Conservation (phyloP, 1,140 invertebrate species). For the Nasonia vitripennis region DNA sequence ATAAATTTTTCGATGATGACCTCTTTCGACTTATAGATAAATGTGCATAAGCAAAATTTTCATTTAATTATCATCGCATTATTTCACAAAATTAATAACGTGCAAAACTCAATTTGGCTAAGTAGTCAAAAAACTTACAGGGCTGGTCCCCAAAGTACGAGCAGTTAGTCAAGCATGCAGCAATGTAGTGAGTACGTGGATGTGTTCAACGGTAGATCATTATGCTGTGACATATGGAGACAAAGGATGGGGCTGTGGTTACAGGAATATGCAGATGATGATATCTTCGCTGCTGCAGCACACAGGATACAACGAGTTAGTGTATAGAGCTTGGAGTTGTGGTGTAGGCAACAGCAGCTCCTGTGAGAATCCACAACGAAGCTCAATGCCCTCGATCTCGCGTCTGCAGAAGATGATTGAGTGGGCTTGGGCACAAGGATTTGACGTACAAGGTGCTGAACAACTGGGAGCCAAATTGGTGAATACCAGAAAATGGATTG, state of each 20-base stretch:
- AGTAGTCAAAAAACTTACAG: conserved; percentile 70
- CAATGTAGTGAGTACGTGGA: conserved; percentile 81
- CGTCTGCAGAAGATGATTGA: conserved; percentile 90
- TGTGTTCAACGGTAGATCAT: conserved; percentile 89
- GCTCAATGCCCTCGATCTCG: conserved; percentile 88
- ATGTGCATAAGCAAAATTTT: neutral
- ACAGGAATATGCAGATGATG: conserved; percentile 93
- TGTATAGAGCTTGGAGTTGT: conserved; percentile 77
- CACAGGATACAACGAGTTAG: conserved; percentile 82
- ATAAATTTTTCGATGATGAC: neutral
- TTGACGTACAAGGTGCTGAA: conserved; percentile 90
- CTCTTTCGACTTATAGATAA: neutral
- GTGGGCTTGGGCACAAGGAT: conserved; percentile 90
- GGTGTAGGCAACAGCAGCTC: conserved; percentile 65
- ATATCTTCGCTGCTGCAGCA: conserved; percentile 87
- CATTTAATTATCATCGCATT: neutral
- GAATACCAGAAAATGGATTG: conserved; percentile 95
- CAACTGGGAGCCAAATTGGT: conserved; percentile 87
- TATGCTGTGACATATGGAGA: conserved; percentile 92
- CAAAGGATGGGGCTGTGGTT: conserved; percentile 93
- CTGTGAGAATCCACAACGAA: conserved; percentile 74
- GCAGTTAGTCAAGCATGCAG: conserved; percentile 81
- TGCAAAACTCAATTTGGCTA: conserved; percentile 7
- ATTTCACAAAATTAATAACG: neutral
- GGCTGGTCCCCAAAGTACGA: conserved; percentile 83